These are phyloP conservation scores for Vombatus ursinus DNA, from an alignment of 2,113 vertebrate species.

Conservation along the genomic window DNA sequence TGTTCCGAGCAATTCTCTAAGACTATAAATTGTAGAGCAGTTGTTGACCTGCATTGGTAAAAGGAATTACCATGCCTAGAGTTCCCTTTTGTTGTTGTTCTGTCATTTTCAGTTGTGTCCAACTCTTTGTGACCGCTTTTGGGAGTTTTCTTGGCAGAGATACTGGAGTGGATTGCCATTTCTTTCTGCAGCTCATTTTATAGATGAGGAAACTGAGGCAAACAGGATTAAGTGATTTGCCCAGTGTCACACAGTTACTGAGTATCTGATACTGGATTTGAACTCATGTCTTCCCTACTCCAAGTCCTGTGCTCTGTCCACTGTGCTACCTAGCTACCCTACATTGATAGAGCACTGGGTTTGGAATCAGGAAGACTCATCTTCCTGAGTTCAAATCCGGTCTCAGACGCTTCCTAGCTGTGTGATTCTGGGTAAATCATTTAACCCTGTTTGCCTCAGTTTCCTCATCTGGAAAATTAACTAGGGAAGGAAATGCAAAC, in stretches of 20 bases:
- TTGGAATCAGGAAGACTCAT: not conserved
- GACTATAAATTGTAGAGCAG: not conserved
- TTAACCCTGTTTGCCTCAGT: not conserved
- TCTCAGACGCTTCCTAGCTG: not conserved
- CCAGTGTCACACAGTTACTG: too few species aligned
- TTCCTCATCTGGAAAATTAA: not conserved
- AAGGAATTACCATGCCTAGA: not conserved
- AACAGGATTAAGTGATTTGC: too few species aligned
- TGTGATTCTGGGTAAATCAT: not conserved
- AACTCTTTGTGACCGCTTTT: not conserved
- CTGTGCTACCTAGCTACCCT: not conserved
- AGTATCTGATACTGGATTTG: not conserved
- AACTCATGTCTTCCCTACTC: not conserved
- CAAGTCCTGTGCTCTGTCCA: not conserved
- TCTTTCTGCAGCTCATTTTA: not conserved
- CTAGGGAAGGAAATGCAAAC: not conserved
- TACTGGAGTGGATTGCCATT: not conserved
- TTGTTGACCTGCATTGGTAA: not conserved
- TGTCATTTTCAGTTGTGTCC: not conserved
- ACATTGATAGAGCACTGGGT: not conserved
- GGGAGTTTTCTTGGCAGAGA: not conserved
- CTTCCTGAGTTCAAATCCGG: not conserved
- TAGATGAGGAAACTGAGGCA: not conserved
- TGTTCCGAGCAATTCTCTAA: not conserved
- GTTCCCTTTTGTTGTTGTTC: not conserved